A percentile compares a stretch with the other conserved stretches of the same genome.
Evolutionary conservation across 2,797 vertebrate species (phyloP).

Genomic region (Macrochelys suwanniensis): DNA sequence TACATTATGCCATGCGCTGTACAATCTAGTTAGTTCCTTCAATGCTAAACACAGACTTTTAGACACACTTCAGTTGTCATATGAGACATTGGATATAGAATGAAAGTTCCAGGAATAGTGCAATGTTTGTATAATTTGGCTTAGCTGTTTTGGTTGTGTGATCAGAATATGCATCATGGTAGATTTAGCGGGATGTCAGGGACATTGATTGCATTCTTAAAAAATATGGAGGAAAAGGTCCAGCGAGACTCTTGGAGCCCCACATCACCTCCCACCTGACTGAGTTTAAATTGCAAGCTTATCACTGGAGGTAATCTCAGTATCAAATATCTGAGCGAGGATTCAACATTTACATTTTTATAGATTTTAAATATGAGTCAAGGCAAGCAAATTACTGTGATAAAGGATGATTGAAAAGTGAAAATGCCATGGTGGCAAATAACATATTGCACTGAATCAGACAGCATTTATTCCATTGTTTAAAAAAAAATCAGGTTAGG

Average conservation of each 20-base stretch:
- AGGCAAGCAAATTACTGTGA: conserved; percentile 6
- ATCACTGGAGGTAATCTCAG: background rate
- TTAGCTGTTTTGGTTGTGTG: background rate
- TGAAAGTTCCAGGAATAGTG: background rate
- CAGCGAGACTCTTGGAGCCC: background rate
- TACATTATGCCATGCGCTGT: background rate
- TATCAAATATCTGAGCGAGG: conserved; percentile 22
- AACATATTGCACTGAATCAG: background rate
- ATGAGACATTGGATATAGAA: background rate
- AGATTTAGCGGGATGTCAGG: background rate
- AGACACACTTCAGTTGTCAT: background rate
- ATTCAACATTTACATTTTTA: conserved; percentile 11
- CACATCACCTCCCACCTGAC: background rate
- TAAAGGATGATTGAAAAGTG: conserved; percentile 28
- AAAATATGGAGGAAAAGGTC: background rate
- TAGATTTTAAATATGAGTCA: conserved; percentile 22
- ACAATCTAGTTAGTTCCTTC: background rate
- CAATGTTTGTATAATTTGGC: background rate
- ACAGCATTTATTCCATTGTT: background rate
- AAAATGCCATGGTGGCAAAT: background rate
- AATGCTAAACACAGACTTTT: background rate
- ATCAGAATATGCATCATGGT: fast-evolving
- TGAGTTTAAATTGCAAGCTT: conserved; percentile 6
- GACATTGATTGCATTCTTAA: background rate
- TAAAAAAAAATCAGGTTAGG: fast-evolving